These are phyloP conservation scores for Dolichallabes microphthalmus DNA, from an alignment of 2,113 vertebrate species.

Conservation along the genomic window DNA sequence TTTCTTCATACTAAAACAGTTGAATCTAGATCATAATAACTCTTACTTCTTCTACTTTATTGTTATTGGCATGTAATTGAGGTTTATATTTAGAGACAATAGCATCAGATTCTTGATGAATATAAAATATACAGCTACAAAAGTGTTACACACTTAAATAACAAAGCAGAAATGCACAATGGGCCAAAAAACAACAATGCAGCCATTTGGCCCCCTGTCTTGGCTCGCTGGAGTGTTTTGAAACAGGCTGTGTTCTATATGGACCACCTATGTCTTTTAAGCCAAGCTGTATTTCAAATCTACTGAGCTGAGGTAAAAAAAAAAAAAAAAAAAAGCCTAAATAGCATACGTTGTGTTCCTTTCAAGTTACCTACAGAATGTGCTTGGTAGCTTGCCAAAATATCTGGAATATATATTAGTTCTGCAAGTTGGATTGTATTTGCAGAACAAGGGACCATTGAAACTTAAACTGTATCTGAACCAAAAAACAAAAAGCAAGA, in stretches of 20 bases:
- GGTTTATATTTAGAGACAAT: background rate
- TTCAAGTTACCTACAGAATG: background rate
- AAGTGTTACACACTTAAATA: background rate
- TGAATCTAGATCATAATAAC: background rate
- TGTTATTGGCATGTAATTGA: background rate
- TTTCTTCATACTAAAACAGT: background rate
- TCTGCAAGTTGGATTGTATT: background rate
- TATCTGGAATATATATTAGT: conserved; percentile 14
- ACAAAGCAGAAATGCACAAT: background rate
- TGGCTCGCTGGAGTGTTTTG: background rate
- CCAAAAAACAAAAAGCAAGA: background rate
- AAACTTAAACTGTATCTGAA: background rate
- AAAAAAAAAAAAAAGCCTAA: background rate
- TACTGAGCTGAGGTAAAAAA: background rate
- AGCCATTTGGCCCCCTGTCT: background rate
- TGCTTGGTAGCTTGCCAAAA: background rate
- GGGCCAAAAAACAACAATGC: background rate
- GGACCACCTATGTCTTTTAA: background rate
- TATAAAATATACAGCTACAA: background rate
- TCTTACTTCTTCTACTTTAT: background rate
- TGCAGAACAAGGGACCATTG: background rate
- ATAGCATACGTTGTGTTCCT: background rate
- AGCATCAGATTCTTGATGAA: background rate
- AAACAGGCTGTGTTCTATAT: background rate
- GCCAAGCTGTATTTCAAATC: background rate